Evolutionary conservation across 1,140 invertebrate species (phyloP).

Genomic region (Ooceraea biroi): DNA sequence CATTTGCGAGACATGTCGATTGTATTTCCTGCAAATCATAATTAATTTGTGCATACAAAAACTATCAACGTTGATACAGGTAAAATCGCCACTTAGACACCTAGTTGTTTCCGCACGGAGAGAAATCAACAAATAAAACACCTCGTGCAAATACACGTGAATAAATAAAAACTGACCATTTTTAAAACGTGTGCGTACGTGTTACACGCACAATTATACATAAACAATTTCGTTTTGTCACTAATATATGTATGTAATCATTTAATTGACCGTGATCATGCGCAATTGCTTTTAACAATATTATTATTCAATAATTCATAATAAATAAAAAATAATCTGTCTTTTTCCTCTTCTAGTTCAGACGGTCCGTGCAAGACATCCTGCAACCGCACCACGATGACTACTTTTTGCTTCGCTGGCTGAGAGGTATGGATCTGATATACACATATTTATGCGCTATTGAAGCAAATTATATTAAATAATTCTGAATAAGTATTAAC

Average conservation of each 20-base stretch:
- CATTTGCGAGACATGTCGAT: neutral
- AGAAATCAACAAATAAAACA: neutral
- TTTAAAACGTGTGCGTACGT: neutral
- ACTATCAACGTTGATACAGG: neutral
- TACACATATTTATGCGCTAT: neutral
- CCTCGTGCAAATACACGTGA: neutral
- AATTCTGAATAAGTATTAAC: neutral
- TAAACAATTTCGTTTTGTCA: too few relatives aligned
- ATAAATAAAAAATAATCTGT: neutral
- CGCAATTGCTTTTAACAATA: neutral
- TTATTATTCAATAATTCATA: neutral
- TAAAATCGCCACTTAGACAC: neutral
- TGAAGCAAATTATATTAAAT: neutral
- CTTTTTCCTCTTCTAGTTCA: slow-evolving; percentile 88
- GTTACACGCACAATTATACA: neutral
- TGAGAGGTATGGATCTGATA: slow-evolving; percentile 89
- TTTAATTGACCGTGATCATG: neutral
- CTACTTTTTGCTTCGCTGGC: slow-evolving; percentile 92
- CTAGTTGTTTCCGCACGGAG: neutral
- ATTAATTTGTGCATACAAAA: slow-evolving; percentile 2
- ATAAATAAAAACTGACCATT: neutral
- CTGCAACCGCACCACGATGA: slow-evolving; percentile 92
- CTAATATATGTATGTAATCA: neutral
- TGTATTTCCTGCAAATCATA: slow-evolving; percentile 30
- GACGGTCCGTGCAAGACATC: slow-evolving; percentile 89